Base-by-base conservation (phyloP, 2,888 invertebrate species). In the Argyra leucocephala region DNA sequence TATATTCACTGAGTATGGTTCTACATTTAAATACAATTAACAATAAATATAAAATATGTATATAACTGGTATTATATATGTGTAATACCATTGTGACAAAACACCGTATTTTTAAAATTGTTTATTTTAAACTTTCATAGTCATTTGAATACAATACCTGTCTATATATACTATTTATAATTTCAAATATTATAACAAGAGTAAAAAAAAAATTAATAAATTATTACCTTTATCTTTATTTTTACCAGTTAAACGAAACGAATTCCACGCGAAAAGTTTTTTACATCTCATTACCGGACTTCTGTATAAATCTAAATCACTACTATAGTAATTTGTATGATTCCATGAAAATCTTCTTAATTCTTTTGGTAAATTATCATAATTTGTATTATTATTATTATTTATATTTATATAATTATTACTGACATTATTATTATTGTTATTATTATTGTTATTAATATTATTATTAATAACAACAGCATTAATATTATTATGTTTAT, bases 251-350 rank as follows among this genome's bases (percentile, higher is more conserved):
- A 58, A 58, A 48, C 79, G 78, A 73, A 79, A 78, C 59, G 79
- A 79, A 63, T 75, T 79, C 79, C 79, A 79, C 62, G 79, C 69
- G 65, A 79, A 77, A 63, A 76, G 70, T 48, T 77, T 75, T 67
- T 77, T 76, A 61, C 73, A 74, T 23, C 74, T 71, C 67, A 74
- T 66, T 48, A 70, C 72, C 65, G 74, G 71, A 66, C 61, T 68
- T 23, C 75, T 74, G 70, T 75, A 75, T 65, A 78, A 70, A 71
- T 78, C 75, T 74, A 78, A 72, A 69, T 78, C 78, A 66, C 74
- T 77, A 66, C 74, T 77, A 69, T 72, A 71, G 61, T 70, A 72
- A 61, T 61, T 61, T 61, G 26, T 26, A 61, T 26, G 61, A 61
- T 61, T 61, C 31, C 31, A 61, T 61, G 61, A 61, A 61, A 31